Evolutionary conservation across 2,113 vertebrate species (phyloP).

Genomic region (Cephalopterus ornatus): DNA sequence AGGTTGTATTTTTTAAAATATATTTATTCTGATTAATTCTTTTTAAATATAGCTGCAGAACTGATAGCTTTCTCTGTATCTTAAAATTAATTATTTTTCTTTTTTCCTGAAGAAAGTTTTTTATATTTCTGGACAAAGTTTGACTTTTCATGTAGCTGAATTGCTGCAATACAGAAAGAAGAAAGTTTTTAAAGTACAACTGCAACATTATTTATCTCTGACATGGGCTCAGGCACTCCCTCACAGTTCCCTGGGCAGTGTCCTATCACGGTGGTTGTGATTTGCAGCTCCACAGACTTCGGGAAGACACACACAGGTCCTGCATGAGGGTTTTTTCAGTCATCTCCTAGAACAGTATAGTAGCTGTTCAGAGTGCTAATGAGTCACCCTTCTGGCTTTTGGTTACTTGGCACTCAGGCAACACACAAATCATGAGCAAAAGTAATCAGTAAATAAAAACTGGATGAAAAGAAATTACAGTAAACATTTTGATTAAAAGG

Average conservation of each 20-base stretch:
- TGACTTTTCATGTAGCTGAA: neutral
- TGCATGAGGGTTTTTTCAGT: neutral
- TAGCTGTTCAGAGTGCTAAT: neutral
- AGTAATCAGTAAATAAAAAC: neutral
- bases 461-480: neutral
- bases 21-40: neutral
- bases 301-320: neutral
- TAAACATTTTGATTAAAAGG: slow-evolving; percentile 14
- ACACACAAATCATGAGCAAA: neutral
- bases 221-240: neutral
- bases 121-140: neutral
- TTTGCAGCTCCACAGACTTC: neutral
- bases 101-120: neutral
- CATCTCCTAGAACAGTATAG: neutral
- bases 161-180: neutral
- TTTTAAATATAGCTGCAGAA: neutral
- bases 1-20: fast-evolving
- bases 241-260: neutral
- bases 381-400: neutral
- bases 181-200: neutral
- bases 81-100: neutral
- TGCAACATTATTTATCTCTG: neutral
- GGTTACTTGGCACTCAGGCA: neutral
- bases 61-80: neutral
- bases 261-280: neutral